Evolutionary conservation across 2,888 invertebrate species (phyloP).

Genomic region (Aphidoletes aphidimyza): DNA sequence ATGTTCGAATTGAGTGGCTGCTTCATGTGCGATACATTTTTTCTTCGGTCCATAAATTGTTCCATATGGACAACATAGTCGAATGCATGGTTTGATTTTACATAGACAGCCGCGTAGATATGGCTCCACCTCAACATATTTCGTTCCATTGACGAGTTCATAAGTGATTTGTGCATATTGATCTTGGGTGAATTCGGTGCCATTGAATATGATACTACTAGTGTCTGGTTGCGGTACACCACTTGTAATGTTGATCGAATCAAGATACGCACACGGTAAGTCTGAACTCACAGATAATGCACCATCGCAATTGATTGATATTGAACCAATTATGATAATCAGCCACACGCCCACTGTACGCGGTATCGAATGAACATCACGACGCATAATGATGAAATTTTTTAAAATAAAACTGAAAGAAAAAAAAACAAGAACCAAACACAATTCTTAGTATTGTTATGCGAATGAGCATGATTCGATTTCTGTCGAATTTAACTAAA

Average conservation of each 20-base stretch:
- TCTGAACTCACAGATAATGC: background rate
- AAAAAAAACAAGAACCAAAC: background rate
- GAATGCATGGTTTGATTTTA: slow-evolving; percentile 7
- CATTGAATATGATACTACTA: background rate
- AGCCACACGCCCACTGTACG: background rate
- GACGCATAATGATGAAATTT: too few relatives aligned
- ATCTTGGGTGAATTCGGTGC: background rate
- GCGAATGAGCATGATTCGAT: too few relatives aligned
- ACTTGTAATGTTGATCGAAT: slow-evolving; percentile 6
- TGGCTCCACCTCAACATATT: background rate
- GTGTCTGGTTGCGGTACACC: background rate
- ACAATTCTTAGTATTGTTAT: background rate
- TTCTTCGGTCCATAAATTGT: background rate
- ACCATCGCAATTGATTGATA: background rate
- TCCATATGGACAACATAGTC: background rate
- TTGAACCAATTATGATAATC: background rate
- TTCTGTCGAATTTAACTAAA: too few relatives aligned
- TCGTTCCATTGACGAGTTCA: background rate
- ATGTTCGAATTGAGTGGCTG: background rate
- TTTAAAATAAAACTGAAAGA: background rate
- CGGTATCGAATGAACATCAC: background rate
- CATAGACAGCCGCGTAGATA: background rate
- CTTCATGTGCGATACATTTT: background rate
- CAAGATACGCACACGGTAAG: background rate
- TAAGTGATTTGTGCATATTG: slow-evolving; percentile 14